Evolutionary conservation across 2,113 vertebrate species (phyloP).

Genomic region (Capreolus pygargus): DNA sequence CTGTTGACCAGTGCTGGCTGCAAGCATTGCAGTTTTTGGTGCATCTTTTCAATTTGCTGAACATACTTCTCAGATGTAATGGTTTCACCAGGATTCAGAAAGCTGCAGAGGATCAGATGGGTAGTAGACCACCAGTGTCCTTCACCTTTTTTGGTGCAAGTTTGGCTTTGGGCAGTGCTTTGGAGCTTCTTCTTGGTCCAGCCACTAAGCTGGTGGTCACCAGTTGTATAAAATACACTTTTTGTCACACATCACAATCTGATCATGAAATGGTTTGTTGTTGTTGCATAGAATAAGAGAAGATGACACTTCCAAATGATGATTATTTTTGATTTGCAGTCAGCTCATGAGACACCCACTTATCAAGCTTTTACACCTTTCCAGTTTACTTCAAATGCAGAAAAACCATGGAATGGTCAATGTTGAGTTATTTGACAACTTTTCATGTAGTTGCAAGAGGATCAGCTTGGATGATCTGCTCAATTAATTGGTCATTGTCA

Average conservation of each 20-base stretch:
- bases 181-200: not conserved
- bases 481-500: not conserved
- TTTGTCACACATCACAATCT: not conserved
- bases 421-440: not conserved
- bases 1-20: not conserved
- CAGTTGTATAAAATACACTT: not conserved
- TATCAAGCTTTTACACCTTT: not conserved
- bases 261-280: not conserved
- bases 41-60: not conserved
- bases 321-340: not conserved
- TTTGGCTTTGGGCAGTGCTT: not conserved
- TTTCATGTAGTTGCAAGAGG: not conserved
- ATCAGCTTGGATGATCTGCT: not conserved
- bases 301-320: not conserved
- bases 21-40: not conserved
- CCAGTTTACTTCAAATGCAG: not conserved
- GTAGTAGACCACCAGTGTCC: not conserved
- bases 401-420: not conserved
- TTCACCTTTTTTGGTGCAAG: not conserved
- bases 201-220: not conserved
- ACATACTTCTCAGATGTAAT: not conserved
- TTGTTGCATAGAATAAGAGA: not conserved
- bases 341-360: not conserved
- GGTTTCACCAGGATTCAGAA: not conserved
- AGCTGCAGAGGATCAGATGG: not conserved